Conservation (phyloP, 2,113 vertebrate species). For the Gadus macrocephalus region DNA sequence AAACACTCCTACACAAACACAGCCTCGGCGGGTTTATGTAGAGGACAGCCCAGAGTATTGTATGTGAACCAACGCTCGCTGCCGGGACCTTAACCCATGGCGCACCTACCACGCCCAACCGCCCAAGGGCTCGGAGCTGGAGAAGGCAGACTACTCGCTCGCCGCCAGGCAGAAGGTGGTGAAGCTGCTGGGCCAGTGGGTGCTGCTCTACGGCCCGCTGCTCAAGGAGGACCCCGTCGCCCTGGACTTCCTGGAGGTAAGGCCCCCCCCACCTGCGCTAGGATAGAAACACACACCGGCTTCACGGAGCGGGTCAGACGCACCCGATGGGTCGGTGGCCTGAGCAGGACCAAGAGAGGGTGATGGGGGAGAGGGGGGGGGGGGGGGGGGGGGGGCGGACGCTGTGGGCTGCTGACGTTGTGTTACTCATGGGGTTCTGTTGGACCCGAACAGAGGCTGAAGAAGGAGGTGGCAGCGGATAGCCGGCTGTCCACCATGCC, state of each 20-base stretch:
- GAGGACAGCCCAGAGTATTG: not conserved
- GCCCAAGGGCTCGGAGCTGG: conserved; percentile 81
- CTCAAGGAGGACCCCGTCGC: conserved; percentile 80
- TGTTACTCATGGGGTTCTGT: not conserved
- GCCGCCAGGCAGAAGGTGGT: conserved; percentile 85
- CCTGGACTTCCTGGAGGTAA: conserved; percentile 84
- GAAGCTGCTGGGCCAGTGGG: conserved; percentile 85
- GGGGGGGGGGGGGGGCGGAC: no score
- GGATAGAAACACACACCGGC: no score
- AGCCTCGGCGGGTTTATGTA: not conserved
- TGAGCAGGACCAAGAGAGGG: no score
- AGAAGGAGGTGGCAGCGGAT: conserved; percentile 77
- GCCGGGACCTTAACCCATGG: conserved; percentile 71
- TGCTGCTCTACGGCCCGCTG: conserved; percentile 78
- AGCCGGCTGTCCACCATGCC: conserved; percentile 69
- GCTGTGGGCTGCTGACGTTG: not conserved
- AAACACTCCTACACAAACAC: no score
- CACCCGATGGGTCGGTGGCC: no score
- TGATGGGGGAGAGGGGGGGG: no score
- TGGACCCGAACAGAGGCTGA: conserved; percentile 71
- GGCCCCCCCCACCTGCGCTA: not conserved
- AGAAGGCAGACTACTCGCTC: conserved; percentile 78
- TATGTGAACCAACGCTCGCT: not conserved
- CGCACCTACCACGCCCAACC: conserved; percentile 82
- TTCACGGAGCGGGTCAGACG: not conserved